These are phyloP conservation scores for Polydrusus cervinus DNA, from an alignment of 2,888 invertebrate species.

Conservation along the genomic window DNA sequence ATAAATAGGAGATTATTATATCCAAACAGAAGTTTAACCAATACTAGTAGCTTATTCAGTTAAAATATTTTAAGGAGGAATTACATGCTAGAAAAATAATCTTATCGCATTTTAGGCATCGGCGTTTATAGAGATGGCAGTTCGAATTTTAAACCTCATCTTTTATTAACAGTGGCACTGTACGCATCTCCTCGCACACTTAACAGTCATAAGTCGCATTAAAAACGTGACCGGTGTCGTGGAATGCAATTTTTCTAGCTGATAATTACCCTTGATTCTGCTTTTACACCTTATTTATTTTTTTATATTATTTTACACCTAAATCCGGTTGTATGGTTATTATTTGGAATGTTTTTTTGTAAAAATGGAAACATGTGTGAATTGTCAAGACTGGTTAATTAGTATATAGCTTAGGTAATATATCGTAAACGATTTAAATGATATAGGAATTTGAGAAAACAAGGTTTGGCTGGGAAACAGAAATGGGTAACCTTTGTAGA, in stretches of 20 bases:
- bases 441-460: constrained; percentile 10
- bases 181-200: too few species aligned
- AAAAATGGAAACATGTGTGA: constrained; percentile 65
- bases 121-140: too few species aligned
- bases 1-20: constrained; percentile 6
- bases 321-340: constrained; percentile 41
- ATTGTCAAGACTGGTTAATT: constrained; percentile 70
- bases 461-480: neutral
- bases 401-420: constrained; percentile 55
- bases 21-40: constrained; percentile 3
- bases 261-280: constrained; percentile 38
- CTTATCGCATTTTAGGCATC: too few species aligned
- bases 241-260: too few species aligned
- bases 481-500: too few species aligned
- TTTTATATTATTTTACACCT: constrained; percentile 17
- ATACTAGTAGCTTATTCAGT: neutral
- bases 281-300: constrained; percentile 21
- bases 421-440: constrained; percentile 15
- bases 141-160: too few species aligned
- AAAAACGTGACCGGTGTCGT: too few species aligned
- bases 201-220: too few species aligned
- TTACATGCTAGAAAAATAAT: too few species aligned
- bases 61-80: neutral
- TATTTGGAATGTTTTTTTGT: neutral
- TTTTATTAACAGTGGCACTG: too few species aligned